These are phyloP conservation scores for Rhineura floridana DNA, from an alignment of 2,113 vertebrate species.

Conservation along the genomic window DNA sequence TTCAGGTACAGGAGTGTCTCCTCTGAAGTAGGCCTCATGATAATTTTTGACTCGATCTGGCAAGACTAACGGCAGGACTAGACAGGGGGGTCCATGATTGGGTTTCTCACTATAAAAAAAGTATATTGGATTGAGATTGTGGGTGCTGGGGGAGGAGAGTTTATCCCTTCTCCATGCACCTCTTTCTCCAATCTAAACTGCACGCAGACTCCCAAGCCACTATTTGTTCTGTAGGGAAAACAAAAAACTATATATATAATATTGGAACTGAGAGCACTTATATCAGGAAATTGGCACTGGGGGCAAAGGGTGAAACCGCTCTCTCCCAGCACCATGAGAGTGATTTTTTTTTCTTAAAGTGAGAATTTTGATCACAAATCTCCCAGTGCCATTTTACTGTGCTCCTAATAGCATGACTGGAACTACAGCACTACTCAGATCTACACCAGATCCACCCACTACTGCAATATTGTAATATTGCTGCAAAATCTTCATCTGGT, in stretches of 20 bases:
- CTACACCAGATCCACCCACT: not conserved
- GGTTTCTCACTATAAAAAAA: not conserved
- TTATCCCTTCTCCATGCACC: not conserved
- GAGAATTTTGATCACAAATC: not conserved
- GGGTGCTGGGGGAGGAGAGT: not conserved
- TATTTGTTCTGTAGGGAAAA: not conserved
- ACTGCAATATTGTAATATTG: not conserved
- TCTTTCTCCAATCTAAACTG: not conserved
- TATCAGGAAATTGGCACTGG: too few species aligned
- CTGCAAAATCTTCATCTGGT: not conserved
- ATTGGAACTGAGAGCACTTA: too few species aligned
- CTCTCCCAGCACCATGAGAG: not conserved
- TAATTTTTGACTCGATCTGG: not conserved
- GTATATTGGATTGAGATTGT: not conserved
- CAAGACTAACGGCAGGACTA: not conserved
- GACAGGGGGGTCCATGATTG: too few species aligned
- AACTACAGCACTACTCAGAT: not conserved
- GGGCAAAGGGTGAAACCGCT: not conserved
- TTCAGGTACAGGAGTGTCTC: too few species aligned
- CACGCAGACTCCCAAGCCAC: not conserved
- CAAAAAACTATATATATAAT: not conserved
- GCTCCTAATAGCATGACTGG: not conserved
- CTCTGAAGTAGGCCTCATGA: too few species aligned
- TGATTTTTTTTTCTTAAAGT: too few species aligned
- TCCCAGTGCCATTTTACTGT: not conserved